Conservation (phyloP, 2,888 invertebrate species). For the Sturmia bella region DNA sequence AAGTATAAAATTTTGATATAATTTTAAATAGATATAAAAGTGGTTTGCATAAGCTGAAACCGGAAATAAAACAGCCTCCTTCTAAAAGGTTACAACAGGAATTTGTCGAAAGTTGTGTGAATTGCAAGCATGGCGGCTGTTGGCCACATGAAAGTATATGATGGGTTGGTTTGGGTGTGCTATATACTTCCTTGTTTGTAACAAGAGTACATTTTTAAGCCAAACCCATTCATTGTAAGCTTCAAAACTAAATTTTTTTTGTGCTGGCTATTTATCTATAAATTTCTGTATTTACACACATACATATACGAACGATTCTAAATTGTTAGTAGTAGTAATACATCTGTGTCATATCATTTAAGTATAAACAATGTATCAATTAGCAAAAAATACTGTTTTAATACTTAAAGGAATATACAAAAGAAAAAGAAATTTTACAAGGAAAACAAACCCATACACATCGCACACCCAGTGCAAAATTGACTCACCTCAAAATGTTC, state of each 20-base stretch:
- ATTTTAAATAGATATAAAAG: constrained; percentile 38
- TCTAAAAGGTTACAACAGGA: constrained; percentile 24
- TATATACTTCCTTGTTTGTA: constrained; percentile 36
- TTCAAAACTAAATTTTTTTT: constrained; percentile 14
- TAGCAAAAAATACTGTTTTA: too few species aligned
- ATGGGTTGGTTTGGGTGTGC: background rate
- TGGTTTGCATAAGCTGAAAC: constrained; percentile 44
- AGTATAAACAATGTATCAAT: too few species aligned
- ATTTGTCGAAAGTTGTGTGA: constrained; percentile 28
- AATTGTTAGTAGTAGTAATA: too few species aligned
- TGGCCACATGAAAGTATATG: background rate
- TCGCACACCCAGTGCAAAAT: too few species aligned
- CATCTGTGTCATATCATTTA: too few species aligned
- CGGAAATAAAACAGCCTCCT: constrained; percentile 53
- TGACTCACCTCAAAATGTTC: too few species aligned
- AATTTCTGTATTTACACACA: constrained; percentile 31
- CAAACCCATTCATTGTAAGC: background rate
- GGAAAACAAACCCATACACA: too few species aligned
- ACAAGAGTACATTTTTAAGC: constrained; percentile 8
- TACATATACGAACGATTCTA: background rate
- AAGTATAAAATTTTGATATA: constrained; percentile 50
- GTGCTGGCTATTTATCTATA: constrained; percentile 16
- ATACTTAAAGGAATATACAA: too few species aligned
- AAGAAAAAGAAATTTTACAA: too few species aligned
- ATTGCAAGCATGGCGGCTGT: background rate